Base-by-base conservation (phyloP, 2,888 invertebrate species). In the Brenthis daphne region DNA sequence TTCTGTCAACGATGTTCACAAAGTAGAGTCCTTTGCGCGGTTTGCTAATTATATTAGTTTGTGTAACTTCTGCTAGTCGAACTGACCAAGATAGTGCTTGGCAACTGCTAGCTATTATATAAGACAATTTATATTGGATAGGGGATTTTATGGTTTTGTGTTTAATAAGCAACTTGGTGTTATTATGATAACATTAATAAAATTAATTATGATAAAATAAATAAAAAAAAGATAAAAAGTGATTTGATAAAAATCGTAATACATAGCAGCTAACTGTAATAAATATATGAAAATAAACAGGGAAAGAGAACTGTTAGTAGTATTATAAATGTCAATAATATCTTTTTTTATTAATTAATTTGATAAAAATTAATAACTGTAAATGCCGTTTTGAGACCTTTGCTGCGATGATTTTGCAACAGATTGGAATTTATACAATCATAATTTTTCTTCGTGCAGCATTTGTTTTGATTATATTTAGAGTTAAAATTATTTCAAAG, bases 31-130 rank as follows among this genome's bases (percentile, higher is more conserved):
- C 57, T 57, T 16, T 37, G 43, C 43, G 57, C 12, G 43, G 57
- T 43, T 37, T 57, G 37, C 57, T 43, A 57, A 57, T 57, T 57
- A 57, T 57, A 57, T 57, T 57, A 43, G 43, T 57, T 57, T 57
- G 57, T 57, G 43, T 57, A 57, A 57, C n/a, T 57, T 43, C 16
- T n/a, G 43, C 43, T 43, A 16, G 37, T 43, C 37, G 57, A 16
- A 37, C 43, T 57, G 43, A 57, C 57, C 57, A 57, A 43, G 57
- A 57, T 16, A 57, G 57, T 57, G 16, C 33, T 57, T 16, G 4
- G 3, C 33, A 57, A 16, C 37, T 43, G 43, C 37, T 12, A 37
- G 43, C 37, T 16, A 37, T 16, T 57, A 43, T 57, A 43, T 37
- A 37, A 37, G 37, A 57, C 37, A 37, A 8, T 57, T 57, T 57